Evolutionary conservation across 2,113 vertebrate genomes (phyloP).

Genomic region (Tonatia bakeri): DNA sequence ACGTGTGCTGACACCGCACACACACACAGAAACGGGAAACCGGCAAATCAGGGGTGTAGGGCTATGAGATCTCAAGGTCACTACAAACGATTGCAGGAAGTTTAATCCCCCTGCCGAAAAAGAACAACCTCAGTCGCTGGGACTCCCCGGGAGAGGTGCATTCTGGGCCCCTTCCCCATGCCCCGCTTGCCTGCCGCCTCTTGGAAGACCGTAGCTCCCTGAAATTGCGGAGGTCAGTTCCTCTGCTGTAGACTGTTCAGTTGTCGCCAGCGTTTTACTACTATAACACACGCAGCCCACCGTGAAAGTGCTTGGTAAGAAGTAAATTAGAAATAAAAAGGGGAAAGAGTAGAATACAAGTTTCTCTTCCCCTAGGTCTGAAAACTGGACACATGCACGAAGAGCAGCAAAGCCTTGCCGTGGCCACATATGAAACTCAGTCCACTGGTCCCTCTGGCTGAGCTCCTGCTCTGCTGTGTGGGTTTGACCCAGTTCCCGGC

Average conservation of each 20-base stretch:
- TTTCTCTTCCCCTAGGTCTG: not conserved
- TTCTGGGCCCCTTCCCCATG: fast-evolving
- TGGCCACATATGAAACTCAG: fast-evolving
- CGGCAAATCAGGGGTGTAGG: not conserved
- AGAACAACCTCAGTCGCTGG: not conserved
- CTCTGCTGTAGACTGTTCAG: not conserved
- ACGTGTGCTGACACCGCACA: not conserved
- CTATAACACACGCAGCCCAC: not conserved
- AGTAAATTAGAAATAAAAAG: constrained; percentile 14
- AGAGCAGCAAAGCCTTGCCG: not conserved
- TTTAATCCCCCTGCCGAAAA: not conserved
- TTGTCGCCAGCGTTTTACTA: not conserved
- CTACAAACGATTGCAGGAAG: not conserved
- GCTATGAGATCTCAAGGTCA: not conserved
- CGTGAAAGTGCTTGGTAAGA: not conserved
- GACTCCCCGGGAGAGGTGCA: fast-evolving
- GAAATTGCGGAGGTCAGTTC: not conserved
- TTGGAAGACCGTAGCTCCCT: fast-evolving
- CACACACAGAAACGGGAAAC: not conserved
- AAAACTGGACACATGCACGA: not conserved
- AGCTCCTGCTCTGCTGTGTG: not conserved
- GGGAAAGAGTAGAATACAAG: not conserved
- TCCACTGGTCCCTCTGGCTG: not conserved
- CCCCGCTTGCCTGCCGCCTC: not conserved
- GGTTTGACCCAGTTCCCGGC: not conserved